Evolutionary conservation across 2,888 invertebrate species (phyloP).

Genomic region (Oeneis ivallda): DNA sequence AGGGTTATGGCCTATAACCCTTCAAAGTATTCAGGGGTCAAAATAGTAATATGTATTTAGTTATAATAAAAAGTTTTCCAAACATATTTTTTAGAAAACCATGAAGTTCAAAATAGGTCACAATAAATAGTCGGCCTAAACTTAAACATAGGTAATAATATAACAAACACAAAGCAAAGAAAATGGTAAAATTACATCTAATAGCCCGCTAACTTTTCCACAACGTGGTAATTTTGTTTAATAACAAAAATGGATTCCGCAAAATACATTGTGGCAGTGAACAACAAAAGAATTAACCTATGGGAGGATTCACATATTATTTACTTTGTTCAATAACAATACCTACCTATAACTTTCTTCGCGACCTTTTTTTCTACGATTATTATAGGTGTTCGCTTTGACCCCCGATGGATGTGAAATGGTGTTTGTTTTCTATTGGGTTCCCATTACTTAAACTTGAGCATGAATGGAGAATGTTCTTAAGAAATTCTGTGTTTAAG

Average conservation of each 20-base stretch:
- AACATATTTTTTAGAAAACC: too few relatives aligned
- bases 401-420: too few relatives aligned
- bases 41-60: too few relatives aligned
- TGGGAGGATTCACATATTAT: constrained; percentile 37
- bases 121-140: not conserved
- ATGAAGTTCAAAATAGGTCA: constrained; percentile 7
- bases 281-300: constrained; percentile 27
- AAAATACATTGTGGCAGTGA: not conserved
- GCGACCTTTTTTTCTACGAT: not conserved
- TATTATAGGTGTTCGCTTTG: too few relatives aligned
- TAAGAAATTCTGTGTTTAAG: too few relatives aligned
- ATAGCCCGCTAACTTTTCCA: not conserved
- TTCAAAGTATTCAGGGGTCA: too few relatives aligned
- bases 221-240: constrained; percentile 12
- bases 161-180: not conserved
- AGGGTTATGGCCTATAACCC: too few relatives aligned
- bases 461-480: too few relatives aligned
- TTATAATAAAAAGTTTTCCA: too few relatives aligned
- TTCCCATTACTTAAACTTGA: too few relatives aligned
- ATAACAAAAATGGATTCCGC: constrained; percentile 10
- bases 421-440: too few relatives aligned
- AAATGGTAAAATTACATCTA: constrained; percentile 10
- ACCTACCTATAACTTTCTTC: constrained; percentile 11
- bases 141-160: not conserved
- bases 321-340: constrained; percentile 29